Conservation (phyloP, 2,797 vertebrate genomes). For the Tamandua tetradactyla region DNA sequence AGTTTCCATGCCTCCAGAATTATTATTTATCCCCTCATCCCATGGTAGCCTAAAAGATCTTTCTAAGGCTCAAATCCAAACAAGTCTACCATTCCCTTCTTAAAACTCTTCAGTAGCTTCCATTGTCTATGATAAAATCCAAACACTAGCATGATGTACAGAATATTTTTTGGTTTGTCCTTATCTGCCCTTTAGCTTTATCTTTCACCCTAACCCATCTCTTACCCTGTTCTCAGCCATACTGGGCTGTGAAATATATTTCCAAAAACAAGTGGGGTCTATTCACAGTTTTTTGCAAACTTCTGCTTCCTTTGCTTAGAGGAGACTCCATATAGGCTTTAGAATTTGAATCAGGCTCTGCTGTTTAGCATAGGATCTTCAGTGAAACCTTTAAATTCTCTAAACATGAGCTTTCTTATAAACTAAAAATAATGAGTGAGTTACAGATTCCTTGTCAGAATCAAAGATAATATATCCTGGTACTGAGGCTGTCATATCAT, state of each 20-base stretch:
- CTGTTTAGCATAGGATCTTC: neutral
- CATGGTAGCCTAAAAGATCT: neutral
- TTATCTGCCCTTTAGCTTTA: neutral
- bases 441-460: neutral
- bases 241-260: neutral
- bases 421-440: neutral
- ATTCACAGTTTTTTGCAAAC: neutral
- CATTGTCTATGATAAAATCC: neutral
- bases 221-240: neutral
- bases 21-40: neutral
- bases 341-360: neutral
- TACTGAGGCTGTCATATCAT: neutral
- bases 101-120: neutral
- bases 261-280: neutral
- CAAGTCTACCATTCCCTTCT: neutral
- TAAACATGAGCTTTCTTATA: neutral
- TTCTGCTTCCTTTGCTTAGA: neutral
- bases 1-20: neutral
- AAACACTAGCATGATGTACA: neutral
- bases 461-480: neutral
- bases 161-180: neutral
- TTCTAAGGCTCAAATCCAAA: neutral
- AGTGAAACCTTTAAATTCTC: neutral
- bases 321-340: neutral
- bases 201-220: neutral